Evolutionary conservation across 2,888 invertebrate species (phyloP).

Genomic region (Spilarctia lutea): DNA sequence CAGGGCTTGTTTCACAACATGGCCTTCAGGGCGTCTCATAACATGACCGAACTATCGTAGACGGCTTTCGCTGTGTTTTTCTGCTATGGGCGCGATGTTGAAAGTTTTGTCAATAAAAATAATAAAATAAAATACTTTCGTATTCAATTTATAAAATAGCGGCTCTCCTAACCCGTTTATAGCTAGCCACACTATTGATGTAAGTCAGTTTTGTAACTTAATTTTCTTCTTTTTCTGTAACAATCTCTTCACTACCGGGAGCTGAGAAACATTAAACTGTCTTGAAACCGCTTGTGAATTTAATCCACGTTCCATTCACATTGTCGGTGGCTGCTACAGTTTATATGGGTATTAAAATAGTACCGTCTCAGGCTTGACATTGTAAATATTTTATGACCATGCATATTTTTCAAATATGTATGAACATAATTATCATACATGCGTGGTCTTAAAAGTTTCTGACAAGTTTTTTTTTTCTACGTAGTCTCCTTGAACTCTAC

Average conservation of each 20-base stretch:
- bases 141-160: background rate
- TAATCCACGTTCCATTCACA: conserved; percentile 36
- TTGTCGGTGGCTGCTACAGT: conserved; percentile 36
- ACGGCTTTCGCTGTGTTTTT: no score
- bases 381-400: conserved; percentile 17
- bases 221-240: conserved; percentile 6
- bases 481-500: no score
- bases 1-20: no score
- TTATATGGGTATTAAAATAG: conserved; percentile 23
- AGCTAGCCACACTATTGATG: background rate
- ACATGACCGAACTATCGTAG: no score
- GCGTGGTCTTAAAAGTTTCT: no score
- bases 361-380: conserved; percentile 12
- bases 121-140: background rate
- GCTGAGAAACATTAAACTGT: conserved; percentile 39
- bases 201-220: background rate
- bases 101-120: no score
- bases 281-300: conserved; percentile 43
- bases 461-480: no score
- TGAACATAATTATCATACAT: no score
- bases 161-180: background rate
- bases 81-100: no score
- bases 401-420: conserved; percentile 16
- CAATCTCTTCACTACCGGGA: conserved; percentile 31
- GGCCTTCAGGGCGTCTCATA: no score